A percentile compares a stretch with the other conserved stretches of the same genome.
Evolutionary conservation across 2,113 vertebrate species (phyloP).

Genomic region (Lepidothrix coronata): DNA sequence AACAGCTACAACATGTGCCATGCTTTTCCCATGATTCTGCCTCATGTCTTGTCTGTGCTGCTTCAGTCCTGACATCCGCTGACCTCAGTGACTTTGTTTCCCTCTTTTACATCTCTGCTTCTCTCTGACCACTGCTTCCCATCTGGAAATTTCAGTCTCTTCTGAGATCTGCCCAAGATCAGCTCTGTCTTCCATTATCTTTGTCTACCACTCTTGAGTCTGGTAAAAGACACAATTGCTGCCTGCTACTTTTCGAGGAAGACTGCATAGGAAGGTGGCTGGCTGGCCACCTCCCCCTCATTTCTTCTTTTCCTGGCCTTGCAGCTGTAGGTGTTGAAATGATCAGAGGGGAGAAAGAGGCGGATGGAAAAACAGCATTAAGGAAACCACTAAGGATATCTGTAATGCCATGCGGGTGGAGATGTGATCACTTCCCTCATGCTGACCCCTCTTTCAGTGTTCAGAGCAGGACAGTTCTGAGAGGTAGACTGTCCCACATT

Average conservation of each 20-base stretch:
- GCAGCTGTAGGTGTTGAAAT: neutral
- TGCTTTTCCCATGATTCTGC: neutral
- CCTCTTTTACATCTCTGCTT: neutral
- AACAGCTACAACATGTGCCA: neutral
- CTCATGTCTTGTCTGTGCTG: neutral
- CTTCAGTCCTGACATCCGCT: neutral
- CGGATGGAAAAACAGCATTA: neutral
- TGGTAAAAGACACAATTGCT: neutral
- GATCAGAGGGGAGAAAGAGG: neutral
- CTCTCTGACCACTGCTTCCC: neutral
- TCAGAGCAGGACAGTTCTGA: neutral
- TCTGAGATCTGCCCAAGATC: neutral
- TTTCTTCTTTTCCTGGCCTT: neutral
- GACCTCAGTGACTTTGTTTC: neutral
- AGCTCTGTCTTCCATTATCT: neutral
- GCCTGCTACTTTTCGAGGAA: neutral
- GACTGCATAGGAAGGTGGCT: neutral
- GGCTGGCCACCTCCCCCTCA: neutral
- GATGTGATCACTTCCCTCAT: neutral
- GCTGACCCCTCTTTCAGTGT: neutral
- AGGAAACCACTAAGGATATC: neutral
- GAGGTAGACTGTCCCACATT: neutral
- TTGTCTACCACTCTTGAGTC: neutral
- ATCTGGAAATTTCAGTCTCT: neutral
- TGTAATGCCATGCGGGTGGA: neutral